These are phyloP conservation scores for Mormyrus proboscirostris DNA, from an alignment of 2,797 vertebrate species.

Conservation along the genomic window DNA sequence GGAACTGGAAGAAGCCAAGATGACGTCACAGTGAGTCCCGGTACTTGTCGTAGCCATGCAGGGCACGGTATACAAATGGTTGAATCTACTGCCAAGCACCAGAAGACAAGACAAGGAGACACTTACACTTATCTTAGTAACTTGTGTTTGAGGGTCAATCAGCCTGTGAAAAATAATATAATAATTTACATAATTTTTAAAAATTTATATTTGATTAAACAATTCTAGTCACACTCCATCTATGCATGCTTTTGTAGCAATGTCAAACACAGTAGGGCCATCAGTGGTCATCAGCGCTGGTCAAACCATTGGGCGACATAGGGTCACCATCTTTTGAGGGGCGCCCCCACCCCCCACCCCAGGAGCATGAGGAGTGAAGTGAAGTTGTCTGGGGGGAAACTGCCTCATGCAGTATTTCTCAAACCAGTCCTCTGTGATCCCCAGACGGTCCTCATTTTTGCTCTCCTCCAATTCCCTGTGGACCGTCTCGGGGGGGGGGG, in stretches of 20 bases:
- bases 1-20: slow-evolving; percentile 64
- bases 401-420: background rate
- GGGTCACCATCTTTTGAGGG: background rate
- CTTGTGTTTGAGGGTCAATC: slow-evolving; percentile 97
- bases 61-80: background rate
- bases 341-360: background rate
- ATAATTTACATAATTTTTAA: slow-evolving; percentile 10
- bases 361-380: background rate
- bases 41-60: background rate
- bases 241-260: background rate
- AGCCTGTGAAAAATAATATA: slow-evolving; percentile 63
- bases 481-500: background rate
- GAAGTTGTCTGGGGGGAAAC: background rate
- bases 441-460: background rate
- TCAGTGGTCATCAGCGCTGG: background rate
- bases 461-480: background rate
- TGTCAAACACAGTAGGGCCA: background rate
- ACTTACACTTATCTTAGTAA: slow-evolving; percentile 88
- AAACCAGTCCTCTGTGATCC: background rate
- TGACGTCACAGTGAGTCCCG: background rate
- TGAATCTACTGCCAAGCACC: background rate
- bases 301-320: background rate
- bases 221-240: background rate
- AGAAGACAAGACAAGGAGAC: slow-evolving; percentile 12
- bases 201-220: background rate